Base-by-base conservation (phyloP, 1,140 invertebrate genomes). In the Pseudomyrmex cubaensis region DNA sequence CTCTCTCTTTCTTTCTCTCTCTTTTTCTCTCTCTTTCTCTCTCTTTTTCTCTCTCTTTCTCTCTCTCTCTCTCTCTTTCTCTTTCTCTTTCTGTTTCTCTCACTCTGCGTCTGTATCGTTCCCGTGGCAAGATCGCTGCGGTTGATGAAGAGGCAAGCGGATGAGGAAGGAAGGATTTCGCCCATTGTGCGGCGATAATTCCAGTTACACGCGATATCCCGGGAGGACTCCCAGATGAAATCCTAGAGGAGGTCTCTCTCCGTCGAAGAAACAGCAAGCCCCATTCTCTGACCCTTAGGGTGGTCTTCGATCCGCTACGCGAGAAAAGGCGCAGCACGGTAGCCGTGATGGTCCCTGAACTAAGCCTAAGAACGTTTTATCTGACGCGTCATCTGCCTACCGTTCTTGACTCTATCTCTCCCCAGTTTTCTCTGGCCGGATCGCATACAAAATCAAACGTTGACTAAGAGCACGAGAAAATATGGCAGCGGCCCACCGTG, bases 101-200 rank as follows among this genome's bases (percentile, higher is more conserved):
- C 57, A 46, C 46, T 52, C 57, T 20, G 59, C n/a, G 25, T 72
- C 57, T 75, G 74, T 76, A 85, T 83, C 87, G 75, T 83, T 83
- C 74, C 69, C 63, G 82, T 75, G 63, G 62, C 63, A 85, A 89
- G 88, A 88, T 89, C 82, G 87, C 76, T 64, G 22, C 67, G 59
- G 44, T 86, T 86, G 89, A 90, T 90, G 86, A 88, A 85, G 87
- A 91, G 83, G 59, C 76, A 78, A 78, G 5, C 66, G 20, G 64
- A 67, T 35, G 74, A 76, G 64, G 62, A 77, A 25, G 73, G 70
- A 46, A 44, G 76, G 76, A 80, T 80, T 88, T 73, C 84, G 78
- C 72, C 89, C 84, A 92, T 92, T 92, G 91, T 92, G 85, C 85
- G 78, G 77, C 86, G 89, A 92, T 92, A 90, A 92, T 92, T 92